Base-by-base conservation (phyloP, 2,888 invertebrate genomes). In the Hirtodrosophila duncani region DNA sequence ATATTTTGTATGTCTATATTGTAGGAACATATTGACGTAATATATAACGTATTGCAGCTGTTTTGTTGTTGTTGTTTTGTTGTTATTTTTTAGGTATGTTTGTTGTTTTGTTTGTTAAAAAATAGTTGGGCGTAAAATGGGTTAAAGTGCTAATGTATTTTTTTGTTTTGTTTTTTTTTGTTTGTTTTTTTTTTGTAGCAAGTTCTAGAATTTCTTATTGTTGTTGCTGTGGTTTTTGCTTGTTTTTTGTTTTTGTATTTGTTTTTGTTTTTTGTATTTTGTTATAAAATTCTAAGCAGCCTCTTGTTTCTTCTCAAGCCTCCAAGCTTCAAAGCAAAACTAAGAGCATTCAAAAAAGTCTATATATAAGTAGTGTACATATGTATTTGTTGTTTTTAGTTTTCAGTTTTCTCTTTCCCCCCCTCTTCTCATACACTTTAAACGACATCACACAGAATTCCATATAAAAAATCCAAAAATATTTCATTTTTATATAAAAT, bases 21-120 rank as follows among this genome's bases (percentile, higher is more conserved):
- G 84, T 86, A 86, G 86, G 86, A 86, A 86, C 86, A 86, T 86
- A 86, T 75, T 86, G 86, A 86, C 86, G 83, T 84, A 84, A 86
- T 85, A 82, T 58, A 66, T 80, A 85, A 85, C 85, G 86, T 86
- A 86, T 86, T 86, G 86, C 86, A 86, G 85, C 86, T 86, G 61
- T 65, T 67, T 38, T 59, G 48, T 58, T 48, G 23, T 46, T 58
- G 24, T 62, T 38, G 51, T 59, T 50, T 55, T 62, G 34, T 61
- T 49, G 53, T 48, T 55, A 42, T 51, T 44, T 42, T 36, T 59
- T 20, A 13, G 13, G 17, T 9, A 2, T 8, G 3, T 4, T 33
- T 36, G 17, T 33, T 30, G 13, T 41, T 41, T n/a, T 29, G 38
- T 20, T 42, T n/a, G 17, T 24, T 20, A 26, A 4, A 4, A 6